Evolutionary conservation across 1,140 invertebrate genomes (phyloP), one percentile per base, ranked within the genome.

Genomic region (Lordiphosa clarofinis): DNA sequence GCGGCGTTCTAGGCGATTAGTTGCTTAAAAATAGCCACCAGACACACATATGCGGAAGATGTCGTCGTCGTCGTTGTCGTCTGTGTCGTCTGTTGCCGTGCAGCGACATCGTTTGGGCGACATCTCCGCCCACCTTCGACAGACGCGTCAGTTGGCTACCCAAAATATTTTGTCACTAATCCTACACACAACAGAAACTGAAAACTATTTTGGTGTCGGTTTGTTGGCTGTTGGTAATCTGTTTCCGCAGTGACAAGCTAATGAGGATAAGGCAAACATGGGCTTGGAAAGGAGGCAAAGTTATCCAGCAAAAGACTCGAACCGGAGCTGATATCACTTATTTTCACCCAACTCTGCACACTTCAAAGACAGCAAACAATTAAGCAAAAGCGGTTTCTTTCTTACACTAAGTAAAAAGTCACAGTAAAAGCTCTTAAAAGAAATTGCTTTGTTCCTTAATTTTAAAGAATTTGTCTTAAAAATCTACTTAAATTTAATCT

Each of bases 1-100:
- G 70, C 65, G 55, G 63, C 63, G 43, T 81, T 81, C 76, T 81
- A 61, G 75, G 72, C 75, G 75, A 81, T 81, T 81, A 81, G 75
- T 82, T 59, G 61, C 61, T 64, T 67, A 75, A 67, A 79, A 81
- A 81, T 81, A 81, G 75, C 50, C 67, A 21, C 54, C 72, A 81
- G 75, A 81, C 75, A 81, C 24, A 24, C 24, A 46, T 21, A 46
- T 46, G 43, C 24, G 43, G 24, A 46, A 46, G 24, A 46, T 46
- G 43, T 46, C 21, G 9, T 28, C 31, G 11, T 28, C 24, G 24
- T 28, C 2, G 24, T 28, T 6, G 24, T 1, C 2, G 24, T 28
- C n/a, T n/a, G n/a, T 28, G 24, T 28, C 7, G 24, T 46, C 43
- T 46, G 43, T 46, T 46, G 43, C 43, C 43, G 43, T 46, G 43